Conservation (phyloP, 2,113 vertebrate genomes). For the Colius striatus region DNA sequence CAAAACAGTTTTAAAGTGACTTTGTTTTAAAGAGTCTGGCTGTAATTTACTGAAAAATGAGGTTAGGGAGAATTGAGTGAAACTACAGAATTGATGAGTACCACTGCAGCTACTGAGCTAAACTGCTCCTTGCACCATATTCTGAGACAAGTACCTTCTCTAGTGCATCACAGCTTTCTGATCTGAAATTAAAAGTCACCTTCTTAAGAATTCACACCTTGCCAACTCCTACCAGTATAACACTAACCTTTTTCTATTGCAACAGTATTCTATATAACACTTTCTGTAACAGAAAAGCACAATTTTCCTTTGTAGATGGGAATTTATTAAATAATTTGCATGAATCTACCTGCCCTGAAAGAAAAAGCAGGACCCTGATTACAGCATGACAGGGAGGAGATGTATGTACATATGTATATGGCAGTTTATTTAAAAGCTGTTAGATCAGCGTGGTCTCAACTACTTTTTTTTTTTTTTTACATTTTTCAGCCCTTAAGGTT, state of each 20-base stretch:
- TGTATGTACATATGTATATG: background rate
- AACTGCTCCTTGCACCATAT: background rate
- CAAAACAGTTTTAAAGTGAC: constrained; percentile 8
- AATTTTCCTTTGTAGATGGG: background rate
- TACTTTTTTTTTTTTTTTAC: background rate
- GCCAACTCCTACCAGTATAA: background rate
- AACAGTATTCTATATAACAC: background rate
- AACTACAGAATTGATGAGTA: background rate
- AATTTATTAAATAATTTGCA: background rate
- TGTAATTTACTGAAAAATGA: constrained; percentile 8
- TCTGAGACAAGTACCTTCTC: background rate
- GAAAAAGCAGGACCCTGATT: background rate
- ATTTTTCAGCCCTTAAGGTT: background rate
- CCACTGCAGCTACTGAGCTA: background rate
- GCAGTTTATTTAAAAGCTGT: background rate
- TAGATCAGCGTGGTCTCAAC: background rate
- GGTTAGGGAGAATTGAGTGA: background rate
- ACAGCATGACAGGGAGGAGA: background rate
- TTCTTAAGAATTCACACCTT: background rate
- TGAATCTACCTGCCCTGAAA: background rate
- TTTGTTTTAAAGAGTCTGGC: background rate
- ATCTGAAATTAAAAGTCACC: background rate
- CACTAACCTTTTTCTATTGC: background rate
- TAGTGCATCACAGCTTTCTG: background rate
- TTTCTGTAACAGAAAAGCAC: background rate